Percentiles rank a stretch among this genome's conserved stretches.
These are phyloP conservation scores for Nephrotoma appendiculata DNA, from an alignment of 2,888 invertebrate species.

Conservation along the genomic window DNA sequence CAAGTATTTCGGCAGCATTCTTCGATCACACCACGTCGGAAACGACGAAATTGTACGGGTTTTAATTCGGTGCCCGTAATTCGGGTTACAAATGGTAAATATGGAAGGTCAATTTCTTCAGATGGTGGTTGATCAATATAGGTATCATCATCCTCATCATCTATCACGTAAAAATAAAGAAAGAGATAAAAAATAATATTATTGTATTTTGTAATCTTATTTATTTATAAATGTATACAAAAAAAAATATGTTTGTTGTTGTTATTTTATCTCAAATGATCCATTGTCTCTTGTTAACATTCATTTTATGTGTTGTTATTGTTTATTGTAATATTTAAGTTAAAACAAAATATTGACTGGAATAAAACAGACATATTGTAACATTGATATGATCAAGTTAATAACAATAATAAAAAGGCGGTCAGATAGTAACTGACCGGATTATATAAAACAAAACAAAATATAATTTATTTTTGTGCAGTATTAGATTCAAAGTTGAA, in stretches of 20 bases:
- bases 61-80: neutral
- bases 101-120: neutral
- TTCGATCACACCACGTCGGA: constrained; percentile 27
- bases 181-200: neutral
- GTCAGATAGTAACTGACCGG: neutral
- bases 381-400: neutral
- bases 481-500: neutral
- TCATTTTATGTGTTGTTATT: neutral
- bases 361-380: neutral
- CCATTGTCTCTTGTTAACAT: neutral
- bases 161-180: neutral
- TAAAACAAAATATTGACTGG: neutral
- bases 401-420: too few relatives aligned
- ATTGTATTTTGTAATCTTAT: neutral
- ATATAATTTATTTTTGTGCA: neutral
- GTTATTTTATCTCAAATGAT: neutral
- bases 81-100: neutral
- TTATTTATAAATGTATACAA: neutral
- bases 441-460: neutral
- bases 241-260: neutral
- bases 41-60: constrained; percentile 5
- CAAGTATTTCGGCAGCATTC: constrained; percentile 34
- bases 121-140: neutral
- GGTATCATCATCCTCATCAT: neutral
- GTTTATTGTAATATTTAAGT: neutral